Evolutionary conservation across 2,113 vertebrate genomes (phyloP), one percentile per base, ranked within the genome.

Genomic region (Chloroceryle aenea): DNA sequence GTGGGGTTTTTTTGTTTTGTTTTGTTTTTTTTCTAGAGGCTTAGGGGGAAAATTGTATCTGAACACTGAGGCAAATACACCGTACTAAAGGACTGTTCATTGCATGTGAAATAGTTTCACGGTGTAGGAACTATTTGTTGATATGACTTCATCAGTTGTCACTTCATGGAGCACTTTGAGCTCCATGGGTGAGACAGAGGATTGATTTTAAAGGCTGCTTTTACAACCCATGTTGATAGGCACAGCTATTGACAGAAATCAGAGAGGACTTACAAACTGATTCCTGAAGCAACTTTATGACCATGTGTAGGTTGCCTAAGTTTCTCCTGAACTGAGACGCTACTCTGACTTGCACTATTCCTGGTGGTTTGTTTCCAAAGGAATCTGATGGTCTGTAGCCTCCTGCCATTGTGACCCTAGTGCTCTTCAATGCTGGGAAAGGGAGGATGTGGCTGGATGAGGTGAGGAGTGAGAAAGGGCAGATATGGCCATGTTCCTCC

Each of bases 341-440:
- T 6, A 1, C 0, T 0, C 19, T 71, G 29, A 50, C 11, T 43
- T 80, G 23, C 25, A 22, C 32, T 67, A 0, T 47, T 81, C 40
- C 8, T 45, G 40, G 14, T 55, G 42, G 7, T 42, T 75, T 43
- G 22, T 84, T 53, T 67, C 22, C 29, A 23, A 17, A 50, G n/a
- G n/a, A 63, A 38, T 27, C 4, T 2, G 1, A 2, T 58, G 48
- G 10, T 25, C 50, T 12, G 4, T 25, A 72, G 47, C 30, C 27
- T 72, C 22, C 34, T 85, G 34, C 26, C 8, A 1, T 53, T 0
- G 1, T 53, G 38, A 67, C 12, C 8, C 52, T 36, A 10, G 45
- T 22, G 26, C 22, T 30, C 29, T 45, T 36, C 42, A 47, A 4
- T 40, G 26, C 22, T 62, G 56, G 47, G 19, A 40, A 36, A 59